Base-by-base conservation (phyloP, 1,140 invertebrate genomes). In the Zaprionus davidi region DNA sequence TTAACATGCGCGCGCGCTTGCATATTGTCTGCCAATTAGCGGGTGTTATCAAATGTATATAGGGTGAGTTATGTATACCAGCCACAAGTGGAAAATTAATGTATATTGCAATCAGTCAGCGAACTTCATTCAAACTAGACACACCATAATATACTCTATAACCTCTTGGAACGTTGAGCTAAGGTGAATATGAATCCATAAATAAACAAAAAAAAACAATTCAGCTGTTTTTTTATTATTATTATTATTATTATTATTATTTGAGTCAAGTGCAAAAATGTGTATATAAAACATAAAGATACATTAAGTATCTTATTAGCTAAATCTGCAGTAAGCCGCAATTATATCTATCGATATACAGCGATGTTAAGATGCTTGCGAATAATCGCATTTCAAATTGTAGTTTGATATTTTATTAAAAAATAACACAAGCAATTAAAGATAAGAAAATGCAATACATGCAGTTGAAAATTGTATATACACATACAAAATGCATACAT, bases 381-480 rank as follows among this genome's bases (percentile, higher is more conserved):
- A 41, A 41, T n/a, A n/a, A 15, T 15, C 15, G 5, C 41, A 46
- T 17, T n/a, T 17, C 7, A 46, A 46, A 17, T 46, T 17, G 2
- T 9, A 44, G 6, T n/a, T 46, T 6, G 17, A 17, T 6, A 9
- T 0, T 46, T 46, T 17, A 46, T 46, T 17, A 1, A 9, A 17
- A 17, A 9, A 17, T 46, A 3, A 2, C 7, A 9, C 41, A 46
- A 7, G 7, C n/a, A 9, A 46, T 46, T 46, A 17, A 9, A 17
- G 41, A 46, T 46, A 46, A 46, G 41, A 46, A 46, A 46, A 46
- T 46, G 41, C 41, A 46, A 44, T 46, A 46, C 41, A 46, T 46
- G n/a, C 6, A 46, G 9, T 3, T 17, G n/a, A 46, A 46, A 46
- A 20, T 46, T 17, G 0, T 46, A 46, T 11, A 46, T 17, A 46